These are phyloP conservation scores for Mystacornis crossleyi DNA, from an alignment of 2,113 vertebrate species.

Conservation along the genomic window DNA sequence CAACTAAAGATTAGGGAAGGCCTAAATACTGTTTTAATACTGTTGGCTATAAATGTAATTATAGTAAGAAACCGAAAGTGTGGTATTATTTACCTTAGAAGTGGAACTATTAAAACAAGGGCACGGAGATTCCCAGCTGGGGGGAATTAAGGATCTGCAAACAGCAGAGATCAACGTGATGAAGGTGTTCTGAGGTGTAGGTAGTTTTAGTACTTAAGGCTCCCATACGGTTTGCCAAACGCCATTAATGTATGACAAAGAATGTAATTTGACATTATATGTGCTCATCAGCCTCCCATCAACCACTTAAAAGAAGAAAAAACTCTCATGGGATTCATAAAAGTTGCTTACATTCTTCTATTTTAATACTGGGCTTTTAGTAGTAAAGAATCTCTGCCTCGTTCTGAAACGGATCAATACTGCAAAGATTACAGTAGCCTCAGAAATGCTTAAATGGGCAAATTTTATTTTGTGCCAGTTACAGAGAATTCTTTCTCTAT, in stretches of 20 bases:
- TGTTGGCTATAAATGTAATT: not conserved
- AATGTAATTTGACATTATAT: not conserved
- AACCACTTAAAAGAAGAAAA: not conserved
- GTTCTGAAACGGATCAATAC: not conserved
- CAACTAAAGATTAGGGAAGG: not conserved
- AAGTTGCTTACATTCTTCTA: not conserved
- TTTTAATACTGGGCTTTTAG: not conserved
- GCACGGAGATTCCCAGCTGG: not conserved
- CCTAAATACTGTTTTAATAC: not conserved
- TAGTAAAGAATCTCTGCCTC: not conserved
- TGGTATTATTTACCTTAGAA: not conserved
- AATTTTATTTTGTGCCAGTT: not conserved
- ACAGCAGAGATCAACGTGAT: not conserved
- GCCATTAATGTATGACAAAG: not conserved
- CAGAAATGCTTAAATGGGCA: not conserved
- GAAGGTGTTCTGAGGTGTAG: not conserved
- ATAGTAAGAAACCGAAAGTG: not conserved
- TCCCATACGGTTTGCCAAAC: not conserved
- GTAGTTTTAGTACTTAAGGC: not conserved
- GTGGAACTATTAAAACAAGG: not conserved
- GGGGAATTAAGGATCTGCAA: not conserved
- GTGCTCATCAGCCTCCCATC: not conserved
- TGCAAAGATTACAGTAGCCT: not conserved
- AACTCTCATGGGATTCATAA: not conserved
- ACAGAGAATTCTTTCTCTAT: not conserved